Base-by-base conservation (phyloP, 35 echinoderm and acorn worm species). In the Chiridota heheva region DNA sequence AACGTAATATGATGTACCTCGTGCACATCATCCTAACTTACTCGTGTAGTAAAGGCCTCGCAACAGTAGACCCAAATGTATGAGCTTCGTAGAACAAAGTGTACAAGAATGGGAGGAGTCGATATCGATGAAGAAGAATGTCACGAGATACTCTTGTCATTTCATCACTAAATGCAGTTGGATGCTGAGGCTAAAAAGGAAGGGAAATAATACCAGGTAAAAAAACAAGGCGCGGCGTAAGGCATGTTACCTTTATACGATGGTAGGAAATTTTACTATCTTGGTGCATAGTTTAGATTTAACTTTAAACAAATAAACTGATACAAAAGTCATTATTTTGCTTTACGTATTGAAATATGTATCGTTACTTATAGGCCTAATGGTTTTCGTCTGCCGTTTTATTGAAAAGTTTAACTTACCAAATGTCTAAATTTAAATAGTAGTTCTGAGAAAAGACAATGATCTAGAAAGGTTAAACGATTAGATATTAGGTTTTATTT, bases 41-140 rank as follows among this genome's bases (percentile, higher is more conserved):
- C 93, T 96, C 93, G 40, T 96, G 93, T 79, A 96, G 83, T 1
- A 96, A 60, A 4, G 93, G 84, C 36, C 93, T 60, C 20, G 91
- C 80, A 7, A 96, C 93, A 15, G 93, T 96, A 1, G 77, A 87
- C 0, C 93, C 87, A 28, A 59, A 26, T 6, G 78, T 84, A 71
- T 84, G 22, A 22, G 90, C 79, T 40, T 96, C 44, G 56, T 96
- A 82, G 36, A 96, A 96, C 1, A 96, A 41, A 5, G 88, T 91
- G 36, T 96, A 91, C 2, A 96, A 73, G 67, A 86, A 96, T 10
- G 93, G 93, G 0, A 96, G 77, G 35, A 96, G 51, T 0, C 61
- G 76, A 66, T 91, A 96, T 29, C 93, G 74, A 0, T 90, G 84
- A 44, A 70, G 73, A 0, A 96, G 79, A 27, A 90, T 71, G 12